phyloP scores from a whole-genome alignment of 2,113 vertebrate genomes.

The Rhinolophus ferrumequinum region DNA sequence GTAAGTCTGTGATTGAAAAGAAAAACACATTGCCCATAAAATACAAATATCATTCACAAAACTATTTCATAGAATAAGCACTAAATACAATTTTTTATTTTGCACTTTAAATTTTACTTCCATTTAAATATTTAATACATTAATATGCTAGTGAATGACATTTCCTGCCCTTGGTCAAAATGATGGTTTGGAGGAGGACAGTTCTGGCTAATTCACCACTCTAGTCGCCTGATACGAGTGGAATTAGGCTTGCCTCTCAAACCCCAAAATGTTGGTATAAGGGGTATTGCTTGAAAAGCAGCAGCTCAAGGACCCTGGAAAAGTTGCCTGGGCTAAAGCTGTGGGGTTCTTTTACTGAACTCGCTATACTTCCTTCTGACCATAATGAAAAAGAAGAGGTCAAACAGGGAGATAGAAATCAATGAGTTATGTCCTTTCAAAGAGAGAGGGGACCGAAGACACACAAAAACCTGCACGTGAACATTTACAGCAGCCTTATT shows the following conservation, averaged over 20 bases:
- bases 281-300: background rate
- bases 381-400: background rate
- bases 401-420: background rate
- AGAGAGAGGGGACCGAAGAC: background rate
- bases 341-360: background rate
- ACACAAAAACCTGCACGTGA: background rate
- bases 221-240: background rate
- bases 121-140: background rate
- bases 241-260: background rate
- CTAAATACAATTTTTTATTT: background rate
- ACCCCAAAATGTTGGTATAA: background rate
- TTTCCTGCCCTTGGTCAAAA: background rate
- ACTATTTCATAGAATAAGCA: background rate
- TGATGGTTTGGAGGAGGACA: background rate
- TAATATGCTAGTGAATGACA: background rate
- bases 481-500: background rate
- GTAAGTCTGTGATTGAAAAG: background rate
- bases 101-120: background rate
- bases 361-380: background rate
- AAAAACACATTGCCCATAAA: background rate
- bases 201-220: background rate
- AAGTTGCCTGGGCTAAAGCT: background rate
- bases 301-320: background rate
- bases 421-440: background rate
- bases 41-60: background rate